These are phyloP conservation scores for Aphidius colemani DNA, from an alignment of 2,888 invertebrate species.

Conservation along the genomic window DNA sequence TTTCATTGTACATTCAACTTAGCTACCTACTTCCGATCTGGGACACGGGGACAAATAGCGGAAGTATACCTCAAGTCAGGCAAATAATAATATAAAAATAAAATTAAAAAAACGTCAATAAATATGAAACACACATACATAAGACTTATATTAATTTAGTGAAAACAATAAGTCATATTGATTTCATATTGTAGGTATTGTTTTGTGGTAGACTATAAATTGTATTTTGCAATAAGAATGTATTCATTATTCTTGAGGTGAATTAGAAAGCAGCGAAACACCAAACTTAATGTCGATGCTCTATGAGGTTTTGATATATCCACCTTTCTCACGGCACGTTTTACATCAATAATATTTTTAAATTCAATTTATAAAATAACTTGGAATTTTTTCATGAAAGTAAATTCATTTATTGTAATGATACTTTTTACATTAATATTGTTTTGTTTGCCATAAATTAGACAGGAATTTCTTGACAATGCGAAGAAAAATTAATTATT, in stretches of 20 bases:
- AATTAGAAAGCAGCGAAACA: conserved; percentile 15
- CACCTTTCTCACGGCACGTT: conserved; percentile 20
- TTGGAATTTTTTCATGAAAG: conserved; percentile 7
- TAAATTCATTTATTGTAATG: neutral
- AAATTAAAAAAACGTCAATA: conserved; percentile 13
- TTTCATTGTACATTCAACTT: conserved; percentile 14
- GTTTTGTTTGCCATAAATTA: neutral
- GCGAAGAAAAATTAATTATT: neutral
- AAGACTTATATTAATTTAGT: conserved; percentile 7
- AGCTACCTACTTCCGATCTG: conserved; percentile 18
- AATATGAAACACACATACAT: conserved; percentile 1
- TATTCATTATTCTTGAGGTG: conserved; percentile 23
- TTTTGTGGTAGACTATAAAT: neutral
- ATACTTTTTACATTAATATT: neutral
- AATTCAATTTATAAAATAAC: neutral
- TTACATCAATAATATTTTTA: conserved; percentile 9
- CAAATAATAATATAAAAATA: neutral
- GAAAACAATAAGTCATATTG: conserved; percentile 12
- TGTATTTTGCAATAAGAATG: neutral
- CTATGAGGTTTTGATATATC: conserved; percentile 1
- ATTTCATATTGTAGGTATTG: conserved; percentile 2
- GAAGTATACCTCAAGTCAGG: conserved; percentile 8
- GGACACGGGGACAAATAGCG: conserved; percentile 23
- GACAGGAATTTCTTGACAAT: neutral
- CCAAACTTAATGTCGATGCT: neutral